Evolutionary conservation across 2,888 invertebrate genomes (phyloP).

Genomic region (Nephrotoma appendiculata): DNA sequence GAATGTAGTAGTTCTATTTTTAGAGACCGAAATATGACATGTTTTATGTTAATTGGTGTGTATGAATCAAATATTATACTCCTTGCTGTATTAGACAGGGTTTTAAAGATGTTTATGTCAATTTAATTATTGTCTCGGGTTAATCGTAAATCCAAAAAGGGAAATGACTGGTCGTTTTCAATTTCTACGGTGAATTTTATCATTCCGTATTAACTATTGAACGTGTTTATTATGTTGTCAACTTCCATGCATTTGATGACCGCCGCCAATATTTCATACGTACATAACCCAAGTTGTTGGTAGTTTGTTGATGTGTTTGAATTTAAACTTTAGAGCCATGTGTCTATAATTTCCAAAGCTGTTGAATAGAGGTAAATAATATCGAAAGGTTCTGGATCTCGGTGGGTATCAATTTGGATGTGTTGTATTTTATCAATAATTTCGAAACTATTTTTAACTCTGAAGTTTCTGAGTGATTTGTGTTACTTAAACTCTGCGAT

Average conservation of each 20-base stretch:
- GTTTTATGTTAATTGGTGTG: too few species aligned
- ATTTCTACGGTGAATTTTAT: too few species aligned
- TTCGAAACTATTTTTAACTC: not conserved
- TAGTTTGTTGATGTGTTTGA: not conserved
- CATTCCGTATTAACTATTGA: not conserved
- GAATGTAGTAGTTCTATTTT: too few species aligned
- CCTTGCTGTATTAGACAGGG: too few species aligned
- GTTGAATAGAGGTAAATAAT: not conserved
- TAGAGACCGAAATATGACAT: too few species aligned
- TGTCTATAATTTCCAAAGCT: not conserved
- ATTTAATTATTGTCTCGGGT: not conserved
- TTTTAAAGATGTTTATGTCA: too few species aligned
- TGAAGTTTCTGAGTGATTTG: not conserved
- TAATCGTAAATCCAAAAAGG: not conserved
- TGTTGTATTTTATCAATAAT: not conserved
- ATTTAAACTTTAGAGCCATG: not conserved
- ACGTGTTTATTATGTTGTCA: not conserved
- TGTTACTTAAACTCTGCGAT: not conserved
- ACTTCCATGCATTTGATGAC: not conserved
- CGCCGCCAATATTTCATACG: not conserved
- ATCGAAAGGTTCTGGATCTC: not conserved
- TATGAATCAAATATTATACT: too few species aligned
- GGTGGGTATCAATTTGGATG: not conserved
- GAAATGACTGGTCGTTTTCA: too few species aligned
- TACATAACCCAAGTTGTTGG: not conserved